Percentiles rank a stretch among this genome's conserved stretches.
Evolutionary conservation across 2,888 invertebrate species (phyloP).

Genomic region (Linyphia triangularis): DNA sequence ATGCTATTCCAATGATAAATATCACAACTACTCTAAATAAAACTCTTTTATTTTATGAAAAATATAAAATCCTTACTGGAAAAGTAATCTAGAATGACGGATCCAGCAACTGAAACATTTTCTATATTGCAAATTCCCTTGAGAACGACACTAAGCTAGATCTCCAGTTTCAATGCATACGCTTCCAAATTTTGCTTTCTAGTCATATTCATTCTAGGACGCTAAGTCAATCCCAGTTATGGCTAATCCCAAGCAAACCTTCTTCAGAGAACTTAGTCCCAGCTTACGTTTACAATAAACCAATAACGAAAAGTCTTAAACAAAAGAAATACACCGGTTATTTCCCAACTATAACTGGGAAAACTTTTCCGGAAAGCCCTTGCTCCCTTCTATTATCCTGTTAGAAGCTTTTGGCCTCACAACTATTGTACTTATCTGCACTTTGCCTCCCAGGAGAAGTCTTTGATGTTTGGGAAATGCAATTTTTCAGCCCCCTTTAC

Average conservation of each 20-base stretch:
- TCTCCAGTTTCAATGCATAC: not conserved
- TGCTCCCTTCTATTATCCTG: constrained; percentile 54
- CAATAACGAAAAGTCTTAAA: constrained; percentile 11
- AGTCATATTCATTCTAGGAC: not conserved
- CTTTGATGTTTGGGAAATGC: constrained; percentile 65
- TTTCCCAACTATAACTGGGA: constrained; percentile 5
- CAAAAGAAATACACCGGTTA: not conserved
- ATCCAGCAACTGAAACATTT: no score
- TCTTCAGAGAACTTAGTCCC: not conserved
- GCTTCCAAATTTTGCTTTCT: not conserved
- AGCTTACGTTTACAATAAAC: not conserved
- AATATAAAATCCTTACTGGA: no score
- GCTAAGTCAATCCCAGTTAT: not conserved
- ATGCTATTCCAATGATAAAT: no score
- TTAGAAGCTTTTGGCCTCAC: constrained; percentile 47
- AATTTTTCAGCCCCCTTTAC: constrained; percentile 42
- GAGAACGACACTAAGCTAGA: no score
- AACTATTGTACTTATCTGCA: constrained; percentile 29
- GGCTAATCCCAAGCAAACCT: not conserved
- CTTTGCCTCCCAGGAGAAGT: constrained; percentile 1
- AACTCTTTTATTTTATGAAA: no score
- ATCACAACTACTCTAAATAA: no score
- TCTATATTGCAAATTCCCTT: no score
- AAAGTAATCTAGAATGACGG: no score
- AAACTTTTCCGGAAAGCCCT: not conserved